phyloP scores from a whole-genome alignment of 1,140 invertebrate genomes.

The Pseudomyrmex gracilis region DNA sequence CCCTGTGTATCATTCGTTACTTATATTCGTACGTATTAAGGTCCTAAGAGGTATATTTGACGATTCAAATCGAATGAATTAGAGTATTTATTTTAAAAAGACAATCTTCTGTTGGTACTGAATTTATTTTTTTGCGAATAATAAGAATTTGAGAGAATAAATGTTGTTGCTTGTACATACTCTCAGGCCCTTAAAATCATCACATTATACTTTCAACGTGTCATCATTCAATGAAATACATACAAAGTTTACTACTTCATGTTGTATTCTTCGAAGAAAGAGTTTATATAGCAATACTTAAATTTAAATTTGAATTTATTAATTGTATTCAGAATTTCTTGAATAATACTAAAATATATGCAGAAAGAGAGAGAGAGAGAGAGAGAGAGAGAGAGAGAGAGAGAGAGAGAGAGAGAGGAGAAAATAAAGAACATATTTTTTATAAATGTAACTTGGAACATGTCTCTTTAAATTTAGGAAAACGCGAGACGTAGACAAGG shows the following conservation, averaged over 20 bases:
- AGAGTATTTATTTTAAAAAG: not conserved
- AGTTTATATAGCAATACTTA: not conserved
- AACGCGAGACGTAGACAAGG: constrained; percentile 87
- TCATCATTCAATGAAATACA: not conserved
- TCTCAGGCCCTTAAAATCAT: constrained; percentile 55
- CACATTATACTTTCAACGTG: not conserved
- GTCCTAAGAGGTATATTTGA: constrained; percentile 49
- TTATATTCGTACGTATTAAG: constrained; percentile 48
- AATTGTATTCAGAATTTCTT: not conserved
- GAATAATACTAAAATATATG: not conserved
- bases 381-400: no score
- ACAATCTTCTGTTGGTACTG: not conserved
- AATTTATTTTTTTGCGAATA: not conserved
- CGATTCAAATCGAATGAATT: not conserved
- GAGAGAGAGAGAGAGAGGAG: not conserved
- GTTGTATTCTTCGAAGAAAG: not conserved
- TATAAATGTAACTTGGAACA: not conserved
- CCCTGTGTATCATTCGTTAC: constrained; percentile 68
- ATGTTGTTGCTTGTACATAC: not conserved
- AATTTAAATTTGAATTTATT: no score
- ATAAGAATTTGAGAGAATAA: not conserved
- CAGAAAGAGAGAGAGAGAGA: not conserved
- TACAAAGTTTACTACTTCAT: not conserved
- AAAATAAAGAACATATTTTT: not conserved
- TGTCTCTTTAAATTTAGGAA: constrained; percentile 75